Evolutionary conservation across 2,797 vertebrate genomes (phyloP), one percentile per base, ranked within the genome.

Genomic region (Sebastes nivosus): DNA sequence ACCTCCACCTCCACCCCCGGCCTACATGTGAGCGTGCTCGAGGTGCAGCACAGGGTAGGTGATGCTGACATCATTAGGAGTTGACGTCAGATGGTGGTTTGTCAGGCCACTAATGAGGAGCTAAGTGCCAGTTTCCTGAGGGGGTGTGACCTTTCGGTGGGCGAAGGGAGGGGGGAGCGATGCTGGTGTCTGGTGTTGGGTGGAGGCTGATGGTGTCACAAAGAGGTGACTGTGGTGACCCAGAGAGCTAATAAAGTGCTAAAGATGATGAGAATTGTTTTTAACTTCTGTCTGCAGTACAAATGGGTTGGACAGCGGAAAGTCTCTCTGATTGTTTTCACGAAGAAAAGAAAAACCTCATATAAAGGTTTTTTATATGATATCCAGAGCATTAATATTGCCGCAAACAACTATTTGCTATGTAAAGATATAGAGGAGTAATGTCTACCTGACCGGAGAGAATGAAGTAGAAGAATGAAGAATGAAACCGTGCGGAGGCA

Each of bases 41-140:
- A 34, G 80, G 22, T 8, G 61, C 27, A 46, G 67, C 30, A 46
- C 61, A 42, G 52, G 3, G 55, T 3, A 54, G 36, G 34, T 46
- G 70, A 24, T 50, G 71, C 27, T 79, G 82, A 87, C 79, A 80
- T 88, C 82, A 88, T 32, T 8, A 68, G 20, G 64, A 34, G 67
- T 1, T 88, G 87, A 93, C 68, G 76, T 84, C 84, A 84, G 71
- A 71, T 9, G 77, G 82, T 25, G 36, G 68, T 52, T 76, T 22
- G 22, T 86, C 71, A 65, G 80, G 42, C 85, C 72, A 66, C 88
- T 88, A 88, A 92, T 9, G 63, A 92, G 86, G 85, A 87, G 86
- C 73, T 90, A 93, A 94, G 87, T 88, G 82, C 38, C 63, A 29
- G 81, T 79, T 92, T 90, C 80, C 88, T 88, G 75, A 50, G 25